Evolutionary conservation across 1,140 invertebrate species (phyloP), one percentile per base, ranked within the genome.

Genomic region (Halictus rubicundus): DNA sequence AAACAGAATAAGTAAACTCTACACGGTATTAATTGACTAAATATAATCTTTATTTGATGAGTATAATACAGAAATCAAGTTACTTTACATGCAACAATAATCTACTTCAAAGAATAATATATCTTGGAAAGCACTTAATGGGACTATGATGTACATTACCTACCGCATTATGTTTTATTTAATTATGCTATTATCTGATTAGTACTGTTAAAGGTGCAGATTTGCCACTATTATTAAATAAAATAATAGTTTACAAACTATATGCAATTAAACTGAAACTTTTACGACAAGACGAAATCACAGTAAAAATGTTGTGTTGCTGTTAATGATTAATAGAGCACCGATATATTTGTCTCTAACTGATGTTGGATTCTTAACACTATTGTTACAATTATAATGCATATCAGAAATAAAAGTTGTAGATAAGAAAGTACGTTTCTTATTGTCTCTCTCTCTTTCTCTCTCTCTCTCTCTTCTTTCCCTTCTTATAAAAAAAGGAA

Each of bases 1-100:
- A 10, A 63, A 54, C 3, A 63, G 12, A 78, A 73, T 72, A 32
- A 69, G 32, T 78, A 65, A 73, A 79, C 54, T 79, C 70, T 79
- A 79, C 39, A 66, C 69, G 65, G n/a, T 46, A n/a, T 77, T 69
- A 66, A 76, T 74, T 88, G 87, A 88, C 84, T 88, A 88, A 88
- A 88, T 88, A 88, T 88, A 88, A 88, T 88, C 87, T 88, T 90
- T 90, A 87, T 89, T 88, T 83, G 74, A 82, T 88, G 86, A 63
- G 84, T 87, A 84, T 83, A 84, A 87, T 89, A 90, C 84, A 90
- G 76, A 90, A 89, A 87, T 89, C 86, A 82, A 84, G 81, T 87
- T 84, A 85, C 68, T 81, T 80, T 83, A 81, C 89, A 90, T 91
- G 89, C 88, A 90, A 89, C 82, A 84, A 80, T 89, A 83, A 84